phyloP scores from a whole-genome alignment of 2,888 invertebrate species.

The Lottia scabra region DNA sequence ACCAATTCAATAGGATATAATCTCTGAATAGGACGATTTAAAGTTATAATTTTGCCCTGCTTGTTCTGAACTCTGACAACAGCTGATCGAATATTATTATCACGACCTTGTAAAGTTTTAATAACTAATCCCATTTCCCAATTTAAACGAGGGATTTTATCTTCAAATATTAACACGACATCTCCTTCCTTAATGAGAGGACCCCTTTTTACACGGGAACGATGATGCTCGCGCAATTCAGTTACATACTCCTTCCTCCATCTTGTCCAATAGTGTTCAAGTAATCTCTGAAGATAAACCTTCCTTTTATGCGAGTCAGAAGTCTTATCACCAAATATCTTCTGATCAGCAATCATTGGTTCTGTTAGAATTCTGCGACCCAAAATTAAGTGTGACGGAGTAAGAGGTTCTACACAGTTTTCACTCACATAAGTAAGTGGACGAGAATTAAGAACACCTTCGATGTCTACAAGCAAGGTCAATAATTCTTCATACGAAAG shows the following conservation, averaged over 20 bases:
- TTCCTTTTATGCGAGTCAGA: background rate
- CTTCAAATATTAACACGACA: background rate
- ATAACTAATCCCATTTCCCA: background rate
- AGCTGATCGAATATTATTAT: background rate
- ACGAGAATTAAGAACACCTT: background rate
- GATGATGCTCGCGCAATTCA: background rate
- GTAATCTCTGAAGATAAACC: background rate
- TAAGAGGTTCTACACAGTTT: background rate
- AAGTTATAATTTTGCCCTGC: background rate
- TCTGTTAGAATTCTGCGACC: background rate
- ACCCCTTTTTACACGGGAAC: background rate
- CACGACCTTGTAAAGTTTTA: background rate
- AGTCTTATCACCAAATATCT: background rate
- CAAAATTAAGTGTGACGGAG: background rate
- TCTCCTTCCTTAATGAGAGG: background rate
- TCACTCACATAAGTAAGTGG: background rate
- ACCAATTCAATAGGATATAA: background rate
- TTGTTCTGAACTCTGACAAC: conserved; percentile 1
- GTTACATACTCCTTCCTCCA: background rate
- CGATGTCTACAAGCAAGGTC: background rate
- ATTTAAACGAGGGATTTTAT: background rate
- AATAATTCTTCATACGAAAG: background rate
- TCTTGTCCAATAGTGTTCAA: background rate
- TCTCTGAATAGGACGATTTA: background rate
- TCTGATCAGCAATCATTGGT: background rate